Percentiles rank a stretch among this genome's conserved stretches.
phyloP scores from a whole-genome alignment of 2,888 invertebrate genomes.

The Agrochola circellaris region DNA sequence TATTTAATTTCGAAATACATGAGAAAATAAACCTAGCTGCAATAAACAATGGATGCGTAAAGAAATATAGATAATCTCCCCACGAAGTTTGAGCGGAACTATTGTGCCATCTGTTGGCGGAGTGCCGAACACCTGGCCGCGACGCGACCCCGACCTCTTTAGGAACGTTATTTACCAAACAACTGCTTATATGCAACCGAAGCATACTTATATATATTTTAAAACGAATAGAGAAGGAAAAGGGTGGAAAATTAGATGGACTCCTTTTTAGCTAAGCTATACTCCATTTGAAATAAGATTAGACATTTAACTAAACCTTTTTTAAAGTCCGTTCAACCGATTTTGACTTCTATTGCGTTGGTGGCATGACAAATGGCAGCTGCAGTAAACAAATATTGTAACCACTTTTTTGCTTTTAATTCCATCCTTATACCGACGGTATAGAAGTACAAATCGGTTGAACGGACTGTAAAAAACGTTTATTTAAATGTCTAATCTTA shows the following conservation, averaged over 20 bases:
- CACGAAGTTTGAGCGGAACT: conserved; percentile 70
- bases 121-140: conserved; percentile 81
- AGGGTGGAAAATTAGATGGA: not conserved
- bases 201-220: conserved; percentile 30
- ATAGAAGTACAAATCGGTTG: too few species aligned
- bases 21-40: conserved; percentile 10
- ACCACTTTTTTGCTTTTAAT: too few species aligned
- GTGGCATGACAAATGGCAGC: too few species aligned
- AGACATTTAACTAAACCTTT: too few species aligned
- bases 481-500: too few species aligned
- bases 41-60: conserved; percentile 52
- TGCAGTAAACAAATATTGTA: too few species aligned
- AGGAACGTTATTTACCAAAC: conserved; percentile 67
- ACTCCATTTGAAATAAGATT: too few species aligned
- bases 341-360: too few species aligned
- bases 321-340: too few species aligned
- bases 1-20: conserved; percentile 4
- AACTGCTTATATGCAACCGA: conserved; percentile 61
- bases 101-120: conserved; percentile 86
- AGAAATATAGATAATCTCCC: conserved; percentile 58
- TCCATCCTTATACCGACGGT: too few species aligned
- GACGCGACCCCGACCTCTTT: conserved; percentile 75
- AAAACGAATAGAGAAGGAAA: not conserved
- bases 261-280: not conserved
- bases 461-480: too few species aligned